These are phyloP conservation scores for Ephestia elutella DNA, from an alignment of 1,140 invertebrate genomes.

Conservation along the genomic window DNA sequence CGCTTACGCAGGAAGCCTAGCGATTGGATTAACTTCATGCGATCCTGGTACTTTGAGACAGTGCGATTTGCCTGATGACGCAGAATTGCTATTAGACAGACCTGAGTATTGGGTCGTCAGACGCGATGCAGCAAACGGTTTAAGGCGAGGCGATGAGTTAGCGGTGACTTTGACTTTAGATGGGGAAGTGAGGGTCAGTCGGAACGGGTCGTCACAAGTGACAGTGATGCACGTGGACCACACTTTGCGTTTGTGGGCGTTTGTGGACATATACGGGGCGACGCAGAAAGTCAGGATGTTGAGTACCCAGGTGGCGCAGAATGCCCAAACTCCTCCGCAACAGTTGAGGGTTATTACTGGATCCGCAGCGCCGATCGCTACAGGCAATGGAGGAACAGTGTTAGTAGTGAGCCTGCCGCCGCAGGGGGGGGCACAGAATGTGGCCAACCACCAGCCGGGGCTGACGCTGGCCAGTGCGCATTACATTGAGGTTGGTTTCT, in stretches of 20 bases:
- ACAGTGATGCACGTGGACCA: constrained; percentile 97
- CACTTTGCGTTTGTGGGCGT: constrained; percentile 91
- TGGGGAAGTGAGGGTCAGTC: constrained; percentile 90
- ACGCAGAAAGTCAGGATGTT: constrained; percentile 85
- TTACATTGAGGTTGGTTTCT: constrained; percentile 59
- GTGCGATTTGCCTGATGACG: constrained; percentile 92
- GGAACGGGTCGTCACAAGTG: constrained; percentile 86
- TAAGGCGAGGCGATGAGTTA: constrained; percentile 91
- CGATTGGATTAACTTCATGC: constrained; percentile 94
- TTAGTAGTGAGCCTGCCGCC: constrained; percentile 88
- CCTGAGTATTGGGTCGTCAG: constrained; percentile 98
- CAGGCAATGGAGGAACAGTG: constrained; percentile 80
- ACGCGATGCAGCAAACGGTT: constrained; percentile 90
- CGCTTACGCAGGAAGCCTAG: constrained; percentile 90
- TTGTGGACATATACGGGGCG: constrained; percentile 96
- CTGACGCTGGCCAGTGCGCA: constrained; percentile 56
- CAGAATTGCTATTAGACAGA: constrained; percentile 93
- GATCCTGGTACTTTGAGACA: constrained; percentile 85
- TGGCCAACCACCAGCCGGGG: constrained; percentile 49
- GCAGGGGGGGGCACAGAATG: constrained; percentile 53
- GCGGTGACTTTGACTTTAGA: constrained; percentile 88
- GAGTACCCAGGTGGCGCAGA: constrained; percentile 43
- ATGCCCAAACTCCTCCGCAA: constrained; percentile 45
- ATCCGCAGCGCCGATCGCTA: constrained; percentile 76
- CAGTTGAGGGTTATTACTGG: constrained; percentile 49